A percentile compares a stretch with the other conserved stretches of the same genome.
These are phyloP conservation scores for Chirona hameri DNA, from an alignment of 2,888 invertebrate genomes.

Conservation along the genomic window DNA sequence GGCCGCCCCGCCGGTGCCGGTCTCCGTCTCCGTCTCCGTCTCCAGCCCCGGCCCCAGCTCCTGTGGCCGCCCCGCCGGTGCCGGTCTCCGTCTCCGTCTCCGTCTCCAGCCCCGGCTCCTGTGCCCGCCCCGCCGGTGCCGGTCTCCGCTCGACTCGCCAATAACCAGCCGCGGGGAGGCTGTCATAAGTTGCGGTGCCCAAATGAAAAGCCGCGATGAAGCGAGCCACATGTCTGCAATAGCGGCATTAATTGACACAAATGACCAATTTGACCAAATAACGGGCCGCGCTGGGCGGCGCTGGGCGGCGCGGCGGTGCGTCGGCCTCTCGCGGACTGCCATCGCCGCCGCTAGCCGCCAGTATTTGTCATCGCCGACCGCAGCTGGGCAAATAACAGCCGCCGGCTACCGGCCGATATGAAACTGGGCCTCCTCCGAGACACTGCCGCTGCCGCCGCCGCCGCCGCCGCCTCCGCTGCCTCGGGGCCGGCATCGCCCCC, in stretches of 20 bases:
- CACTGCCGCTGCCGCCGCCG: background rate
- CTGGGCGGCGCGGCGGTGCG: background rate
- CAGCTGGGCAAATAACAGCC: background rate
- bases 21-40: background rate
- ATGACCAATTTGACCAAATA: constrained; percentile 28
- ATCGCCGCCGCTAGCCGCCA: background rate
- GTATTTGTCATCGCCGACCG: constrained; percentile 27
- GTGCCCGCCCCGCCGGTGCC: background rate
- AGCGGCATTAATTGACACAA: constrained; percentile 31
- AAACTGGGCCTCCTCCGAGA: background rate
- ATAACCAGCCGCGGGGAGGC: background rate
- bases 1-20: too few species aligned
- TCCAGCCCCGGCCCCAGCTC: background rate
- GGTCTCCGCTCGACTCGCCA: background rate
- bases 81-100: background rate
- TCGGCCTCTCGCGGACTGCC: background rate
- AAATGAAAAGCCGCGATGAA: constrained; percentile 27
- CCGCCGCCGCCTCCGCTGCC: background rate
- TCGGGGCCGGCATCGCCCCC: too few species aligned
- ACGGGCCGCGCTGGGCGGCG: background rate
- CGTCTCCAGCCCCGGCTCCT: background rate
- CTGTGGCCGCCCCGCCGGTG: background rate
- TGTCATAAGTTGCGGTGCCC: constrained; percentile 26
- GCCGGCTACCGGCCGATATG: background rate
- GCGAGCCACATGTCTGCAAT: constrained; percentile 28